Evolutionary conservation across 2,113 vertebrate species (phyloP), one percentile per base, ranked within the genome.

Genomic region (Podilymbus podiceps): DNA sequence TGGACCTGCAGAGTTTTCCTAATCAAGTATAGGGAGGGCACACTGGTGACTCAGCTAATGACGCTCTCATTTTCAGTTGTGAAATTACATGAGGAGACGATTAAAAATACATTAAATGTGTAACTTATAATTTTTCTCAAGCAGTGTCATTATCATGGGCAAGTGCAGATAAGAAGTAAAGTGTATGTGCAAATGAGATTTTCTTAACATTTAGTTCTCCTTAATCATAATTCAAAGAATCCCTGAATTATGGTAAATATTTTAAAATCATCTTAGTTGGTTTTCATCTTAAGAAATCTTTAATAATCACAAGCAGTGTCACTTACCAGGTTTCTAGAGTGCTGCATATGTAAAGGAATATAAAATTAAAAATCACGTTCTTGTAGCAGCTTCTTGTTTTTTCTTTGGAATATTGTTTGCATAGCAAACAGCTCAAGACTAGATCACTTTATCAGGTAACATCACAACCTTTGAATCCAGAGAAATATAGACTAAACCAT

Each of bases 231-330:
- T 56, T 78, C 82, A 90, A 90, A 93, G 63, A 93, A 96, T 93
- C 93, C 64, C 38, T 74, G 72, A 91, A 90, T 95, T 90, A 86
- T 56, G 76, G 82, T 84, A 91, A 96, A 94, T 79, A 95, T 93
- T 96, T 93, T 77, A 28, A 94, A 93, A 93, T 80, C 74, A 90
- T 74, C 68, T 86, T 68, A 73, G 64, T 44, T 77, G 79, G 63
- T 93, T 94, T 87, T 97, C 80, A 72, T 96, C 87, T 91, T 88
- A 67, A 83, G 74, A 93, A 93, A 89, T 87, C 90, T 89, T 91
- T 88, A 85, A 79, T 94, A 89, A 96, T 91, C 89, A 89, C 62
- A 94, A 85, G 66, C 66, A 88, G 71, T 76, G 42, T 68, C 58
- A 91, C 79, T 91, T 76, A 83, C 17, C 2, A 4, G 6, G 5